A percentile compares a stretch with the other conserved stretches of the same genome.
Conservation (phyloP, 2,113 vertebrate species). For the Crotophaga sulcirostris region DNA sequence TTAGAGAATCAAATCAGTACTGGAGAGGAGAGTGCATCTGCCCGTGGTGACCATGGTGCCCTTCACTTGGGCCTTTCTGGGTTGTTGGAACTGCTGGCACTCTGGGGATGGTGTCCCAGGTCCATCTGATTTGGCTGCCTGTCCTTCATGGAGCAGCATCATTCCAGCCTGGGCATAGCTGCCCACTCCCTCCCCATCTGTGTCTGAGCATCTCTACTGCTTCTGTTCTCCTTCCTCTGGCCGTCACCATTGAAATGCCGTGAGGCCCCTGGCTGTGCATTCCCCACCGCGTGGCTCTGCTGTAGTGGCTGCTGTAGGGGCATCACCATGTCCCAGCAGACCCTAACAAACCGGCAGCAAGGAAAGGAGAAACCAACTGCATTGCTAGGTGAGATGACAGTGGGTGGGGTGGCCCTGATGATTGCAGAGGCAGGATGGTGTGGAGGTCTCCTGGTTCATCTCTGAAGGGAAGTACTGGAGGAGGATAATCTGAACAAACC, state of each 20-base stretch:
- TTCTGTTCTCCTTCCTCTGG: neutral
- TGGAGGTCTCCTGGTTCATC: neutral
- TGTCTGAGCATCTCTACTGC: neutral
- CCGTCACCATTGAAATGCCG: accelerated
- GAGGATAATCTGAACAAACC: neutral
- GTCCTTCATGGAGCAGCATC: accelerated
- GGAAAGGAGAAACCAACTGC: neutral
- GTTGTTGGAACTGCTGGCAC: neutral
- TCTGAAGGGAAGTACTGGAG: neutral
- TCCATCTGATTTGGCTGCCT: neutral
- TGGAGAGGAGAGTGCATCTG: neutral
- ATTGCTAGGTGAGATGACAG: accelerated
- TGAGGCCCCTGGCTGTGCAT: neutral
- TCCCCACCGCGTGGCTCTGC: accelerated
- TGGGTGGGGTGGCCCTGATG: accelerated
- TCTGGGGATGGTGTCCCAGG: neutral
- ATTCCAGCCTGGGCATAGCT: neutral
- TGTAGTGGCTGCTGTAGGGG: neutral
- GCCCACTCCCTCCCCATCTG: accelerated
- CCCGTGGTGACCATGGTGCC: neutral
- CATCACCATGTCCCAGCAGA: accelerated
- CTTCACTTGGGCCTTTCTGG: neutral
- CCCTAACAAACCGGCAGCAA: accelerated
- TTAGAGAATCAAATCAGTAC: neutral
- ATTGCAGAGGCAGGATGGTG: neutral